Conservation (phyloP, 2,888 invertebrate genomes). For the Lasioglossum marginatum region DNA sequence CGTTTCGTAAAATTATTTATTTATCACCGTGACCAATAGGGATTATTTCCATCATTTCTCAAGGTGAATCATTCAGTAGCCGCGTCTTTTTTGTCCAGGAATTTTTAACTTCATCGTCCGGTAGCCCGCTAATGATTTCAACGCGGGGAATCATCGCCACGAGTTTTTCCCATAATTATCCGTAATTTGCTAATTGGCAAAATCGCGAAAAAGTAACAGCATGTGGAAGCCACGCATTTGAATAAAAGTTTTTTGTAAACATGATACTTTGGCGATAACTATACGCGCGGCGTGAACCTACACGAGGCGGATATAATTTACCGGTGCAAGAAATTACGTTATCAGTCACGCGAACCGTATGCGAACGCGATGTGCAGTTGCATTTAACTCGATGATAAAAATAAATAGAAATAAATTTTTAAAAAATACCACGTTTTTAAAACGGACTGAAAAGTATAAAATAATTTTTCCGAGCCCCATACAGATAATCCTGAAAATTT, state of each 20-base stretch:
- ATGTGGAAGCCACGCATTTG: neutral
- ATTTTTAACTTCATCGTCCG: neutral
- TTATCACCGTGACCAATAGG: neutral
- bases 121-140: neutral
- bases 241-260: neutral
- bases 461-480: no score
- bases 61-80: neutral
- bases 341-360: slow-evolving; percentile 20
- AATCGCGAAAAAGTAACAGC: neutral
- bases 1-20: neutral
- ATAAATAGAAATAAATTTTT: no score
- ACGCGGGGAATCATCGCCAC: neutral
- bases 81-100: neutral
- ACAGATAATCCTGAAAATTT: no score
- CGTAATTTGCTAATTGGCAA: neutral
- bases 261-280: neutral
- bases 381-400: slow-evolving; percentile 27
- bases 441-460: no score
- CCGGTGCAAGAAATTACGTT: slow-evolving; percentile 1
- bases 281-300: neutral
- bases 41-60: neutral
- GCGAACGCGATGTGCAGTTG: neutral
- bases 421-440: no score
- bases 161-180: neutral
- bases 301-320: neutral